These are phyloP conservation scores for Diorhabda elongata DNA, from an alignment of 1,140 invertebrate species.

Conservation along the genomic window DNA sequence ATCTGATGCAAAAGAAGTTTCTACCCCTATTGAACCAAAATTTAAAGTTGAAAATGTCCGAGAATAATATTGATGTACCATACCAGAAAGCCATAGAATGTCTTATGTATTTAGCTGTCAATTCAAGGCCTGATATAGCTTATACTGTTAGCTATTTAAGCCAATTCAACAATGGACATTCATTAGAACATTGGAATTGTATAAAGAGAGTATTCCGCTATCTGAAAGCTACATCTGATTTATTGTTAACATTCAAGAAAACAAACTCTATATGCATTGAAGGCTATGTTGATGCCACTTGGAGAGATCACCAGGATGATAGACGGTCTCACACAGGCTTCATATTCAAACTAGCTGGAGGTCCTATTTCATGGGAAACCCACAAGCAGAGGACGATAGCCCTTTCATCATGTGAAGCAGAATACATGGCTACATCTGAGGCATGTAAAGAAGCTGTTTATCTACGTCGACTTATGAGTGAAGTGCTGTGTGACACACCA, in stretches of 20 bases:
- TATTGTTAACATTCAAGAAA: constrained; percentile 21
- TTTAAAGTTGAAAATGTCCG: constrained; percentile 1
- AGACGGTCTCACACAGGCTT: constrained; percentile 40
- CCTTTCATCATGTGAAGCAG: constrained; percentile 41
- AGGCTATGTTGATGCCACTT: neutral
- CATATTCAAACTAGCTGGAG: constrained; percentile 31
- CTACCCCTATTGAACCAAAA: constrained; percentile 4
- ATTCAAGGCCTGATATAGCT: constrained; percentile 24
- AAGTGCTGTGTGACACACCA: constrained; percentile 22
- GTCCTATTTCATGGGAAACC: constrained; percentile 31
- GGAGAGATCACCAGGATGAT: constrained; percentile 11
- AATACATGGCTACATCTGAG: constrained; percentile 40
- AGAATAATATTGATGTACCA: constrained; percentile 5
- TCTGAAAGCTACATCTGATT: constrained; percentile 24
- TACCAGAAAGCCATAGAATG: constrained; percentile 5
- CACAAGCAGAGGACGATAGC: constrained; percentile 37
- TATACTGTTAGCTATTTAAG: constrained; percentile 21
- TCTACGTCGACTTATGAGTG: constrained; percentile 33
- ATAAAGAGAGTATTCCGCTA: constrained; percentile 24
- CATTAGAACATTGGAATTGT: constrained; percentile 23
- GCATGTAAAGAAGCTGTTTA: constrained; percentile 41
- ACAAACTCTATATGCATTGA: neutral
- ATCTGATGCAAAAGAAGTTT: constrained; percentile 1
- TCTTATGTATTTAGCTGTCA: constrained; percentile 6
- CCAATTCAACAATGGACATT: constrained; percentile 26